Conservation (phyloP, 2,113 vertebrate species). For the Aleadryas rufinucha region DNA sequence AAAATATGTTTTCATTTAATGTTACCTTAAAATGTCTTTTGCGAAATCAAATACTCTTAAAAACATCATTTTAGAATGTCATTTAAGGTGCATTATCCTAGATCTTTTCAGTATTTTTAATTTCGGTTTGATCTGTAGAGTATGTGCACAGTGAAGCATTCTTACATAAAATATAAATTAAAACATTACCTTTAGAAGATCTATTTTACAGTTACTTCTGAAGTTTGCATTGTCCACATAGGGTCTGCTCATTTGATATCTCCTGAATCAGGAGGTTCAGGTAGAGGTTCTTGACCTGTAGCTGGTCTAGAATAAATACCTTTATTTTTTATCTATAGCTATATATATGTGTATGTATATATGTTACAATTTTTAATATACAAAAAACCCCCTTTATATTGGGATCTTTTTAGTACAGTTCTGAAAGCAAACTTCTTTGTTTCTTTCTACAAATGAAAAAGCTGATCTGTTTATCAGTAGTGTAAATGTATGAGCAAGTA, state of each 20-base stretch:
- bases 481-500: background rate
- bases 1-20: background rate
- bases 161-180: background rate
- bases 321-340: background rate
- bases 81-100: background rate
- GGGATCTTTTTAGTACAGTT: background rate
- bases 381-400: background rate
- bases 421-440: background rate
- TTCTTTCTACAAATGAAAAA: background rate
- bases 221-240: background rate
- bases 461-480: background rate
- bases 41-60: background rate
- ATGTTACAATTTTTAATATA: background rate
- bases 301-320: background rate
- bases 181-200: background rate
- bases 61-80: background rate
- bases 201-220: background rate
- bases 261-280: background rate
- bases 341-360: accelerated
- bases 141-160: too few species aligned
- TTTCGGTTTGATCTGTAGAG: background rate
- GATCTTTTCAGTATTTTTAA: background rate
- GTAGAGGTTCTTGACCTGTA: background rate
- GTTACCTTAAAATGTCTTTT: background rate
- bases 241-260: background rate